Evolutionary conservation across 2,797 vertebrate species (phyloP).

Genomic region (Strix occidentalis): DNA sequence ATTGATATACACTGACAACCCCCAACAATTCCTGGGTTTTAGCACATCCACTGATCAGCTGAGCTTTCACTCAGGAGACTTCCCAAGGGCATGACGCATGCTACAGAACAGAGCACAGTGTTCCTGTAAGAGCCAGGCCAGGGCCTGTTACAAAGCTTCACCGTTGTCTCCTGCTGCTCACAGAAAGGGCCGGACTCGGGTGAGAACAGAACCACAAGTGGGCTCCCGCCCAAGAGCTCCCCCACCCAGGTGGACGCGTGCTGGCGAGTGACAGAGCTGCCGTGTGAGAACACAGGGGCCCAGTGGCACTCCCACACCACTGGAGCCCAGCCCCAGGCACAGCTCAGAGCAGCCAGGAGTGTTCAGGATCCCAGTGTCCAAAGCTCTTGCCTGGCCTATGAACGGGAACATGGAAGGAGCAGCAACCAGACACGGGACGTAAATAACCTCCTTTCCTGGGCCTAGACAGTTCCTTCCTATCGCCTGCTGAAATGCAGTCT

Average conservation of each 20-base stretch:
- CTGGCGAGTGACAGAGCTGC: no score
- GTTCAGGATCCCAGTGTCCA: accelerated
- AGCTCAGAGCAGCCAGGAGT: accelerated
- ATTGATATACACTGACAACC: no score
- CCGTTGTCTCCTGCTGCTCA: not conserved
- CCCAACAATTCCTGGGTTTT: not conserved
- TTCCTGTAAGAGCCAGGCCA: not conserved
- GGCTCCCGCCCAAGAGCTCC: not conserved
- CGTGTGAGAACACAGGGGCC: no score
- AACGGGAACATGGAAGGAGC: not conserved
- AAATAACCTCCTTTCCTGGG: not conserved
- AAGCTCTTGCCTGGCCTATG: no score
- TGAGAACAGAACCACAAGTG: accelerated
- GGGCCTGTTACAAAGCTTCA: not conserved
- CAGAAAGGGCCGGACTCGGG: not conserved
- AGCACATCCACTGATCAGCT: not conserved
- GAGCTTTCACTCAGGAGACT: accelerated
- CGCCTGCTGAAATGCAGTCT: accelerated
- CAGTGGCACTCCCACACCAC: accelerated
- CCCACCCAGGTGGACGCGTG: no score
- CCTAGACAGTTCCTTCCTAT: not conserved
- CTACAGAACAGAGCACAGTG: accelerated
- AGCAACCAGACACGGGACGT: accelerated
- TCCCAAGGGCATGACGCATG: accelerated
- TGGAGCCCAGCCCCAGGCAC: accelerated